Evolutionary conservation across 2,113 vertebrate species (phyloP).

Genomic region (human): DNA sequence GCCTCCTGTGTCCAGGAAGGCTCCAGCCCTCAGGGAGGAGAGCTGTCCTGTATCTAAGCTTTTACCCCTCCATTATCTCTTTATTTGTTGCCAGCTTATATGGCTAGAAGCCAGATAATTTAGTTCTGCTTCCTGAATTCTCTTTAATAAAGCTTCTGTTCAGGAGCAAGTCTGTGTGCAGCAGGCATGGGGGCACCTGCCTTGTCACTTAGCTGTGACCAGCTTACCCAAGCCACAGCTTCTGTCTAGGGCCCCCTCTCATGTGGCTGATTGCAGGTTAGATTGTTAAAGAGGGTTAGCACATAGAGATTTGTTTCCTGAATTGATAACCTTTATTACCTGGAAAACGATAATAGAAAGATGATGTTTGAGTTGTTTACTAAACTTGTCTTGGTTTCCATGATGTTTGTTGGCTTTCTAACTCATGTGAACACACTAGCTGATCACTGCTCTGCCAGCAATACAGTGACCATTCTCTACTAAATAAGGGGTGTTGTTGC

Average conservation of each 20-base stretch:
- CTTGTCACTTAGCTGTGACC: not conserved
- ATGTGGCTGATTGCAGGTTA: not conserved
- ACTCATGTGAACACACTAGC: not conserved
- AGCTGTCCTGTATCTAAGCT: not conserved
- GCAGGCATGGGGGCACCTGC: accelerated
- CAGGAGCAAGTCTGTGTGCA: not conserved
- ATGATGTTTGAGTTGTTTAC: not conserved
- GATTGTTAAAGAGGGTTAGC: not conserved
- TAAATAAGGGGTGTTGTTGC: not conserved
- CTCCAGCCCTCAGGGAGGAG: not conserved
- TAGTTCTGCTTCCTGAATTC: not conserved
- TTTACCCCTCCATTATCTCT: not conserved
- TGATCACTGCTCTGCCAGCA: not conserved
- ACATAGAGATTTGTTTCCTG: not conserved
- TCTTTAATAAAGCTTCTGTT: not conserved
- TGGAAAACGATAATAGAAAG: not conserved
- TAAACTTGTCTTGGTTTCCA: not conserved
- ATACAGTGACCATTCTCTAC: not conserved
- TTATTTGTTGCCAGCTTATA: not conserved
- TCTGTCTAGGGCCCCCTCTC: not conserved
- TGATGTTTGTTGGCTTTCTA: not conserved
- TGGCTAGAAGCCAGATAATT: not conserved
- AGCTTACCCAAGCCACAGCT: not conserved
- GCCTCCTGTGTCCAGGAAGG: not conserved
- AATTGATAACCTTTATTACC: not conserved